Percentiles rank a stretch among this genome's conserved stretches.
Conservation (phyloP, 2,113 vertebrate genomes). For the Malurus elegans region DNA sequence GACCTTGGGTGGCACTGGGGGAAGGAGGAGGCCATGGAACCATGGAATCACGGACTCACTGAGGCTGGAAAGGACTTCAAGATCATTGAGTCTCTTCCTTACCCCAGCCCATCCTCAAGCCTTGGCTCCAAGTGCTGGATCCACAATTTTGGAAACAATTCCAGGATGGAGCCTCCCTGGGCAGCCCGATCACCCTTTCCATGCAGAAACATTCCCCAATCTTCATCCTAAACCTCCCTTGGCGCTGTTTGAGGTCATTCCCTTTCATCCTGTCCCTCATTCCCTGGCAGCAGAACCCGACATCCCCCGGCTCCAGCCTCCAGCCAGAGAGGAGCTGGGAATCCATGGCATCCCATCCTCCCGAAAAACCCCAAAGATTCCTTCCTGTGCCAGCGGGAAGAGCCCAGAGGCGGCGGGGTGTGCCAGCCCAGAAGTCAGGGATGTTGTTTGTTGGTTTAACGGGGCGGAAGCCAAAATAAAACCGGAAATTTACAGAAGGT, state of each 20-base stretch:
- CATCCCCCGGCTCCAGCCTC: neutral
- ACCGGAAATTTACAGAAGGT: neutral
- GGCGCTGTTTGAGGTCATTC: neutral
- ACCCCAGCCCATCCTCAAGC: neutral
- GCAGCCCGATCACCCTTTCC: neutral
- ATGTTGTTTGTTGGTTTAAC: neutral
- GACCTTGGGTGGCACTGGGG: neutral
- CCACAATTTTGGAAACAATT: too few relatives aligned
- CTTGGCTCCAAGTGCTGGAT: rapidly evolving
- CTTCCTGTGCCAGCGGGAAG: neutral
- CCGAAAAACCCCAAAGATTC: neutral
- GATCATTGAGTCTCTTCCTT: rapidly evolving
- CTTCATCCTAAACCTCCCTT: neutral
- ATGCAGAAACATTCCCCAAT: neutral
- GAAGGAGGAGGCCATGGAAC: neutral
- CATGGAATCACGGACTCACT: rapidly evolving
- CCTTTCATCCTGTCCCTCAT: neutral
- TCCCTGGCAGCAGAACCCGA: neutral
- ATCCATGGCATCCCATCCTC: neutral
- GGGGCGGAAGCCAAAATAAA: neutral
- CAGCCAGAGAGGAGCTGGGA: neutral
- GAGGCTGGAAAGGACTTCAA: neutral
- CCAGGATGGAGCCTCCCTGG: neutral
- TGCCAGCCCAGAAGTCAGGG: neutral
- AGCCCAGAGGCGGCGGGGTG: neutral